These are phyloP conservation scores for Danaus chrysippus DNA, from an alignment of 2,888 invertebrate species.

Conservation along the genomic window DNA sequence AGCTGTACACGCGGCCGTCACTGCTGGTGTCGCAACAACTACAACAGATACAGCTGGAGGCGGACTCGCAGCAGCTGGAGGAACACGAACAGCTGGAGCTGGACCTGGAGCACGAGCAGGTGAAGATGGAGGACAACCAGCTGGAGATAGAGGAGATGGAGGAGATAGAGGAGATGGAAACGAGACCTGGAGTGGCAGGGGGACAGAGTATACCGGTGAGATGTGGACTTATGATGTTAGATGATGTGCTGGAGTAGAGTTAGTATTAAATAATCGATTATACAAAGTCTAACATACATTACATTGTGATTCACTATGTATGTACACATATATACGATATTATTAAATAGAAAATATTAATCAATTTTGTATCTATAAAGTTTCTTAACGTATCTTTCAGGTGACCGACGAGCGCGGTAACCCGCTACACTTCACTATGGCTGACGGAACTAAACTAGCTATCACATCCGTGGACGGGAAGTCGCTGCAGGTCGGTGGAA, in stretches of 20 bases:
- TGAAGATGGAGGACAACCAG: not conserved
- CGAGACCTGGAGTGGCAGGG: constrained; percentile 19
- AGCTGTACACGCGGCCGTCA: constrained; percentile 46
- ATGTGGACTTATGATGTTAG: not conserved
- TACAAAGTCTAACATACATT: no score
- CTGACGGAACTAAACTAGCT: constrained; percentile 83
- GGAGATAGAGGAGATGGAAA: constrained; percentile 13
- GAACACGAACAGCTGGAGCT: constrained; percentile 20
- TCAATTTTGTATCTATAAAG: not conserved
- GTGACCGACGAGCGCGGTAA: constrained; percentile 85
- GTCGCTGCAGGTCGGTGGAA: constrained; percentile 56
- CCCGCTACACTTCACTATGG: constrained; percentile 82
- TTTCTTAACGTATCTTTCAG: constrained; percentile 46
- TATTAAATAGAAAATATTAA: not conserved
- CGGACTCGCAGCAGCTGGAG: constrained; percentile 9
- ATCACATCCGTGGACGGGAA: constrained; percentile 78
- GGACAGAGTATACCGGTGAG: constrained; percentile 45
- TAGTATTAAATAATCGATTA: no score
- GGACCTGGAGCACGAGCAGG: constrained; percentile 16
- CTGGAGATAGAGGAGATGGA: constrained; percentile 17
- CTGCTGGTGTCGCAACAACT: constrained; percentile 41
- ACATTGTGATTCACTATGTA: no score
- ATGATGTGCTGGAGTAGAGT: not conserved
- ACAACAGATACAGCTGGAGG: constrained; percentile 3
- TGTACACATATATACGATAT: no score